These are phyloP conservation scores for Mirza zaza DNA, from an alignment of 2,113 vertebrate species.

Conservation along the genomic window DNA sequence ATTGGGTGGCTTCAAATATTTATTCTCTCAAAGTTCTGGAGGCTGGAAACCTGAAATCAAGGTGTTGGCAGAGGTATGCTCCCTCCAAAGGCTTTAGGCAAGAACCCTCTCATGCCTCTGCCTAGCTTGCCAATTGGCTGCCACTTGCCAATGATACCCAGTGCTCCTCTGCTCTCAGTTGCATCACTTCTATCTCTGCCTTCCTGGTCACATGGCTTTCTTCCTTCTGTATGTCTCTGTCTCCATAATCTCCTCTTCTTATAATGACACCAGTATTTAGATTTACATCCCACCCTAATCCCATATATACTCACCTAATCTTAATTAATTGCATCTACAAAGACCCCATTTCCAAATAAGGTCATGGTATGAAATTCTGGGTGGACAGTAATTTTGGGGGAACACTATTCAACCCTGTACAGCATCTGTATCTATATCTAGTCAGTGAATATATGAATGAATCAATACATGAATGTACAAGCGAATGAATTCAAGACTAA, in stretches of 20 bases:
- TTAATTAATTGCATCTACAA: background rate
- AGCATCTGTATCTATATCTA: background rate
- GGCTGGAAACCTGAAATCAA: background rate
- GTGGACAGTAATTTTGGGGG: background rate
- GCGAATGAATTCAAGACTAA: background rate
- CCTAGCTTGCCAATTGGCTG: background rate
- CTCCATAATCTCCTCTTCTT: background rate
- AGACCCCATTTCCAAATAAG: background rate
- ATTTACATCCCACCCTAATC: background rate
- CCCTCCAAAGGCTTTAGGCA: background rate
- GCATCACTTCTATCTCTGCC: background rate
- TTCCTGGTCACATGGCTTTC: background rate
- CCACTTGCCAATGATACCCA: background rate
- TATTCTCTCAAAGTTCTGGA: background rate
- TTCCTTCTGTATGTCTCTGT: background rate
- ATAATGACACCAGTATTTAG: background rate
- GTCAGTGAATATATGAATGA: background rate
- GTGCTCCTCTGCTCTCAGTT: fast-evolving
- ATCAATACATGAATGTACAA: background rate
- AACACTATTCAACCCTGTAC: background rate
- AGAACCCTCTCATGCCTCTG: background rate
- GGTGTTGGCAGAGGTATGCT: fast-evolving
- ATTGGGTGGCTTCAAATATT: background rate
- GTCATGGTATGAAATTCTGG: background rate
- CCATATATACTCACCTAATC: background rate